Evolutionary conservation across 2,888 invertebrate species (phyloP).

Genomic region (Dicyrtomina minuta): DNA sequence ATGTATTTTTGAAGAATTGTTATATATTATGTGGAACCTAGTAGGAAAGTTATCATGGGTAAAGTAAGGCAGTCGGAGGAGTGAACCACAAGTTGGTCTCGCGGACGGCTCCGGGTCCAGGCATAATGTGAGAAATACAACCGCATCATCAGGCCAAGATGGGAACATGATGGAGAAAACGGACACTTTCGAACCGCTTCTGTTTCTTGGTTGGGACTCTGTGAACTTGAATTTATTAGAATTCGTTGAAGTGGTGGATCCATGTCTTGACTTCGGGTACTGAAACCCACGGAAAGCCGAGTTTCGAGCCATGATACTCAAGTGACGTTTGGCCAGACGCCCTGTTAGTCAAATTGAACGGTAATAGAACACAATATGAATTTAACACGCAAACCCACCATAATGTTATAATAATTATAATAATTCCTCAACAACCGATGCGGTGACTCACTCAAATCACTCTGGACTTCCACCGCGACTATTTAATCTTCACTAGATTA

Average conservation of each 20-base stretch:
- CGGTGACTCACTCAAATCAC: no score
- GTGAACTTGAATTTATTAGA: constrained; percentile 40
- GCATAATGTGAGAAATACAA: constrained; percentile 49
- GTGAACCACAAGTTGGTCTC: constrained; percentile 64
- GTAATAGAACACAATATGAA: background rate
- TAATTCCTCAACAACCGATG: background rate
- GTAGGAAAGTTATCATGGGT: constrained; percentile 65
- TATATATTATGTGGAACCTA: constrained; percentile 16
- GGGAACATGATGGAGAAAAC: constrained; percentile 52
- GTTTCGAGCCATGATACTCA: constrained; percentile 52
- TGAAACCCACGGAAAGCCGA: constrained; percentile 52
- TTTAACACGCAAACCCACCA: background rate
- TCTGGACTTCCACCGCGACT: no score
- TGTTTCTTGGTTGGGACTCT: constrained; percentile 18
- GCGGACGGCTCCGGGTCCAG: constrained; percentile 51
- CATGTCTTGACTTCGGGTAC: constrained; percentile 49
- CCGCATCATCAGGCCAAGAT: constrained; percentile 51
- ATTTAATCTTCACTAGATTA: no score
- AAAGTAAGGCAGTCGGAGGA: constrained; percentile 70
- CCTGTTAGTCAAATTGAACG: constrained; percentile 36
- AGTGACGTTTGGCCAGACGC: constrained; percentile 48
- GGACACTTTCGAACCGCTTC: constrained; percentile 36
- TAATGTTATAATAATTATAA: background rate
- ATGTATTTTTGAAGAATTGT: background rate
- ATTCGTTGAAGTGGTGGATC: constrained; percentile 48